Evolutionary conservation across 2,797 vertebrate species (phyloP).

Genomic region (Neosalanx taihuensis): DNA sequence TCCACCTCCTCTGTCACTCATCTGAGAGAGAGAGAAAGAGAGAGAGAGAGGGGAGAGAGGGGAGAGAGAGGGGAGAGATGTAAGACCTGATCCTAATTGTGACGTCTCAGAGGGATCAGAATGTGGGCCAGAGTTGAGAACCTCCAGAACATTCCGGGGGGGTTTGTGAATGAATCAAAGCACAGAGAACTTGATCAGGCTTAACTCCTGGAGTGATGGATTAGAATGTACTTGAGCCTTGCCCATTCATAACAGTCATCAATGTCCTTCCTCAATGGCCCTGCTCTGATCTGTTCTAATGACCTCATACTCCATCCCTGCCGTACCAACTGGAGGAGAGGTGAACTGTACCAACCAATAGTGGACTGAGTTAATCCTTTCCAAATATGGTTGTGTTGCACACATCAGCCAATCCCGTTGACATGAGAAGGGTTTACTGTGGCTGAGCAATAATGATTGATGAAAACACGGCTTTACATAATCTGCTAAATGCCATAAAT

Average conservation of each 20-base stretch:
- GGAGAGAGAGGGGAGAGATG: neutral
- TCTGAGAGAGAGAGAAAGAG: constrained; percentile 60
- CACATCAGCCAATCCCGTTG: constrained; percentile 7
- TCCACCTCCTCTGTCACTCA: constrained; percentile 84
- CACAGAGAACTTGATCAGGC: neutral
- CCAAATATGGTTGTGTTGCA: constrained; percentile 22
- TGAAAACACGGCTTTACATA: constrained; percentile 36
- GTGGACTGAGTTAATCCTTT: constrained; percentile 10
- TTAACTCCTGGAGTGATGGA: neutral
- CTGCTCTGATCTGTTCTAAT: neutral
- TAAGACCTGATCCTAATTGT: neutral
- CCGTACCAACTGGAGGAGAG: constrained; percentile 18
- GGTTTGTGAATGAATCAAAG: neutral
- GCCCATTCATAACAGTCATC: neutral
- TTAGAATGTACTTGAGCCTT: neutral
- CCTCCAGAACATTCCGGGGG: neutral
- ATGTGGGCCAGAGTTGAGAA: neutral
- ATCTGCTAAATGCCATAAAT: constrained; percentile 15
- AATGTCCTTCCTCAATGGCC: neutral
- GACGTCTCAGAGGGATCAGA: neutral
- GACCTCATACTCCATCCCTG: neutral
- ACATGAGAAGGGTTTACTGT: constrained; percentile 4
- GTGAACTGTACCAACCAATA: constrained; percentile 7
- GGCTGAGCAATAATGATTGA: constrained; percentile 13
- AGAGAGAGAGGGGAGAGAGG: constrained; percentile 14